A percentile compares a stretch with the other conserved stretches of the same genome.
phyloP scores from a whole-genome alignment of 2,113 vertebrate species.

The Pavo muticus region DNA sequence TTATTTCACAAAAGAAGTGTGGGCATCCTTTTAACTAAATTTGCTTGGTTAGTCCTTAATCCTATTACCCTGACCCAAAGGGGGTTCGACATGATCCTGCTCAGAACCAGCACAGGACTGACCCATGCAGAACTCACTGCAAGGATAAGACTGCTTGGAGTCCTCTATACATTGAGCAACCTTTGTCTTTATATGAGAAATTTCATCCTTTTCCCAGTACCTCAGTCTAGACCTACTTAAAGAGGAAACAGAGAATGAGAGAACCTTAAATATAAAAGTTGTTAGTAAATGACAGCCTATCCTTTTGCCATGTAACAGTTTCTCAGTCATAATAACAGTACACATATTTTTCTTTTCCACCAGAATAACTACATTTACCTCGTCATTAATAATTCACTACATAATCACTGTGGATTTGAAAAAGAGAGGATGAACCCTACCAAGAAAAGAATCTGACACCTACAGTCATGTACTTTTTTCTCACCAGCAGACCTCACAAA shows the following conservation, averaged over 20 bases:
- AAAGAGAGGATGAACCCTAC: constrained; percentile 32
- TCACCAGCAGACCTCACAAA: constrained; percentile 42
- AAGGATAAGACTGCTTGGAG: not conserved
- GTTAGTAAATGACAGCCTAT: constrained; percentile 31
- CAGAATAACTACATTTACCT: constrained; percentile 48
- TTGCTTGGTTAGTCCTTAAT: not conserved
- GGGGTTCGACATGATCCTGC: accelerated
- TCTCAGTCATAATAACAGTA: constrained; percentile 27
- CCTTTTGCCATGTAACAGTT: constrained; percentile 36
- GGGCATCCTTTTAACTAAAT: not conserved
- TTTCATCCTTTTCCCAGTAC: not conserved
- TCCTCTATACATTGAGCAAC: not conserved
- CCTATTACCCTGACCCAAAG: not conserved
- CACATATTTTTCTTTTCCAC: constrained; percentile 20
- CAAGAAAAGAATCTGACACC: constrained; percentile 34
- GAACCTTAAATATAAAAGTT: constrained; percentile 10
- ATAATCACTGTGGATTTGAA: constrained; percentile 49
- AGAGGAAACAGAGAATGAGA: not conserved
- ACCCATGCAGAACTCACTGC: not conserved
- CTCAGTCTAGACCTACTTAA: not conserved
- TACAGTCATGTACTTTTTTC: constrained; percentile 17
- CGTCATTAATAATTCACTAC: constrained; percentile 44
- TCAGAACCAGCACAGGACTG: not conserved
- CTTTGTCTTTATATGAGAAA: not conserved
- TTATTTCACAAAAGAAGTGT: not conserved